These are phyloP conservation scores for Hydropsyche tenuis DNA, from an alignment of 1,140 invertebrate genomes.

Conservation along the genomic window DNA sequence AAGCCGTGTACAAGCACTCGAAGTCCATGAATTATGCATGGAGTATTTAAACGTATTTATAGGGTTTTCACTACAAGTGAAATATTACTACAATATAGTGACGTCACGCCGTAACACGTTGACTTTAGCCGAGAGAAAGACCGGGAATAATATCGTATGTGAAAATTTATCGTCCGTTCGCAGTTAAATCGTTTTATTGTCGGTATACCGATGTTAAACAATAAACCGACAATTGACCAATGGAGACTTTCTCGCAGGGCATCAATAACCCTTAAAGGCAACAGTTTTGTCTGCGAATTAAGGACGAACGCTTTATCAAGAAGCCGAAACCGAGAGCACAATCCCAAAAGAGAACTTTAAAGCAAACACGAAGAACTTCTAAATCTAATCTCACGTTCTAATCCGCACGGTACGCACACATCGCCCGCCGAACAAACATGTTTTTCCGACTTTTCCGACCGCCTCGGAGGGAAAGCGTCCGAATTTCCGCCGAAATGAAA, in stretches of 20 bases:
- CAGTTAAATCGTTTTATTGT: slow-evolving; percentile 11
- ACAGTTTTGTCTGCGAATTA: slow-evolving; percentile 4
- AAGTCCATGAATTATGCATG: slow-evolving; percentile 4
- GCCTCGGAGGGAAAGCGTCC: too few relatives aligned
- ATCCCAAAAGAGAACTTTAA: slow-evolving; percentile 6
- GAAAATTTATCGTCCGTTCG: background rate
- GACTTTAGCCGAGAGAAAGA: background rate
- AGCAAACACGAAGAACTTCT: slow-evolving; percentile 12
- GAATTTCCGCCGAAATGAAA: slow-evolving; percentile 1
- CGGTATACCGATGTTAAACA: background rate
- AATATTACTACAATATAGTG: slow-evolving; percentile 12
- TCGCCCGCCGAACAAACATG: slow-evolving; percentile 1
- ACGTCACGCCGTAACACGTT: slow-evolving; percentile 5
- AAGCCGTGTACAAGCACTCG: background rate
- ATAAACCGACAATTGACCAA: slow-evolving; percentile 16
- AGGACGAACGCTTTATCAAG: slow-evolving; percentile 8
- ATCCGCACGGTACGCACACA: slow-evolving; percentile 9
- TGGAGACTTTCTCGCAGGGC: background rate
- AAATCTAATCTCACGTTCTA: slow-evolving; percentile 13
- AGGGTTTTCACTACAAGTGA: slow-evolving; percentile 13
- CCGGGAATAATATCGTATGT: background rate
- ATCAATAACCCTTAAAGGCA: slow-evolving; percentile 7
- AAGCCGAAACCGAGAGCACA: background rate
- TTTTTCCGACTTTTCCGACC: slow-evolving; percentile 7
- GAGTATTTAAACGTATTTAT: slow-evolving; percentile 12